Evolutionary conservation across 1,140 invertebrate genomes (phyloP).

Genomic region (Cyphomyrmex costatus): DNA sequence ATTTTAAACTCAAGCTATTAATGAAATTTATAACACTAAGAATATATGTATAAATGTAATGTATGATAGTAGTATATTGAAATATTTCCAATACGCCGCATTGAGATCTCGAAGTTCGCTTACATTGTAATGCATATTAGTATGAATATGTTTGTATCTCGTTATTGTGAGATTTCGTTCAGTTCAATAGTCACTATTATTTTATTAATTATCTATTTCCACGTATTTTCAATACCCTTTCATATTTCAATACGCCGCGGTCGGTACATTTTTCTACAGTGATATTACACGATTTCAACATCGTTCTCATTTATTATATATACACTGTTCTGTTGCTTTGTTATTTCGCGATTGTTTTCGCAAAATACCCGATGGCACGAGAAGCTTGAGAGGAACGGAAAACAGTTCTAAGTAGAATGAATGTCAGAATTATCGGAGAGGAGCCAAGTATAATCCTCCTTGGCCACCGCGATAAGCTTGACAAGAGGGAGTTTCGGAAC

Average conservation of each 20-base stretch:
- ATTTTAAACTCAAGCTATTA: background rate
- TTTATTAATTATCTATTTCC: conserved; percentile 27
- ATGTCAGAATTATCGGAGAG: conserved; percentile 48
- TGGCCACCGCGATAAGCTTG: conserved; percentile 59
- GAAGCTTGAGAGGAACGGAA: conserved; percentile 42
- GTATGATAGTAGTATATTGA: background rate
- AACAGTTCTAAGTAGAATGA: conserved; percentile 53
- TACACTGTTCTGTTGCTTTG: conserved; percentile 9
- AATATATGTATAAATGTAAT: background rate
- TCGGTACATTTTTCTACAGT: background rate
- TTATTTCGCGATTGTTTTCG: conserved; percentile 45
- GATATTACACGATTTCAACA: background rate
- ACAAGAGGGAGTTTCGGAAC: conserved; percentile 58
- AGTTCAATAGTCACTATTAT: conserved; percentile 2
- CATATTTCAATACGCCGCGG: background rate
- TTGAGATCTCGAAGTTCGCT: background rate
- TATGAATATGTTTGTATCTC: conserved; percentile 21
- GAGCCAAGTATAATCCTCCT: conserved; percentile 53
- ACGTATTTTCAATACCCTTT: background rate
- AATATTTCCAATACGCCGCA: background rate
- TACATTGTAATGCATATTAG: background rate
- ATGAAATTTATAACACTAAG: background rate
- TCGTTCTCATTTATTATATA: conserved; percentile 1
- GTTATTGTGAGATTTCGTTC: conserved; percentile 23
- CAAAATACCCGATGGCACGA: background rate